A percentile compares a stretch with the other conserved stretches of the same genome.
Conservation (phyloP, 92 coral and sea anemone species). For the Epizoanthus illoricatus region DNA sequence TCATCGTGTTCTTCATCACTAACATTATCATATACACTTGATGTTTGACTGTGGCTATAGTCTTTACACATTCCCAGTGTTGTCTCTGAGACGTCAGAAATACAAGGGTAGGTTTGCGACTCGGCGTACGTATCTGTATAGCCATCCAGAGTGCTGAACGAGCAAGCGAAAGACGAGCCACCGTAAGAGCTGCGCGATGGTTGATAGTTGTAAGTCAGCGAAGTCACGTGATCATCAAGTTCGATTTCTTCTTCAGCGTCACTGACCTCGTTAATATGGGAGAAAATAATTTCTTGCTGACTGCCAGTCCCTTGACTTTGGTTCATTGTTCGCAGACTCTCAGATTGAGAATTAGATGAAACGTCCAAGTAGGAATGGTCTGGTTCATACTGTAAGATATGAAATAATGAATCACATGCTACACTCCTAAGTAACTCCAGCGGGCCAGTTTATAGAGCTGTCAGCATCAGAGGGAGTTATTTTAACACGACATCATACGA, state of each 20-base stretch:
- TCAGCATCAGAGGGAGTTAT: too few species aligned
- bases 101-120: neutral
- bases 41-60: constrained; percentile 10
- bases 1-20: neutral
- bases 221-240: neutral
- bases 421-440: too few species aligned
- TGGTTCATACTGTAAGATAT: neutral
- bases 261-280: neutral
- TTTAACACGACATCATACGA: too few species aligned
- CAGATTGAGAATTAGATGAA: constrained; percentile 22
- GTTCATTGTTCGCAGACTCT: constrained; percentile 33
- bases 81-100: constrained; percentile 17
- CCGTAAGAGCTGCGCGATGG: constrained; percentile 15
- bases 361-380: constrained; percentile 11
- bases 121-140: constrained; percentile 1
- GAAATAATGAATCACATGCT: neutral
- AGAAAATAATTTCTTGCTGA: neutral
- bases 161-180: constrained; percentile 2
- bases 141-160: constrained; percentile 2
- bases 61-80: constrained; percentile 12
- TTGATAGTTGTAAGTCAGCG: neutral
- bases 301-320: constrained; percentile 2
- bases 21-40: constrained; percentile 9
- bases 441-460: neutral
- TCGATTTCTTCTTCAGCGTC: constrained; percentile 11